Evolutionary conservation across 2,113 vertebrate species (phyloP).

Genomic region (Corythornis vintsioides): DNA sequence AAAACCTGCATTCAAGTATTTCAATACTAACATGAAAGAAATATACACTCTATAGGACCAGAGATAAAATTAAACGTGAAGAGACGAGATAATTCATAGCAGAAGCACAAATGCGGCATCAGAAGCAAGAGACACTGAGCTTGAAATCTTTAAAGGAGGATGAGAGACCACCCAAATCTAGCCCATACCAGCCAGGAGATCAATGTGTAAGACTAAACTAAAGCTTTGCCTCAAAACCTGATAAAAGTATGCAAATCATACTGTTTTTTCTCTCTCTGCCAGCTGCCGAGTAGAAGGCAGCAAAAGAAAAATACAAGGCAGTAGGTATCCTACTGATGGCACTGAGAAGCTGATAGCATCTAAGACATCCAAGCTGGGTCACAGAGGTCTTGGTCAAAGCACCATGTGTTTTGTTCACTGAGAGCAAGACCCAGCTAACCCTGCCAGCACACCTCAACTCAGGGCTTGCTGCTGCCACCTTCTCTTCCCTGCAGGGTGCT

Average conservation of each 20-base stretch:
- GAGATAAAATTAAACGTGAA: conserved; percentile 31
- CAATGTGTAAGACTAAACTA: conserved; percentile 2
- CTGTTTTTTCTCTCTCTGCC: background rate
- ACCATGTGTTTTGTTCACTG: background rate
- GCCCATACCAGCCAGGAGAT: background rate
- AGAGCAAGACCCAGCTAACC: background rate
- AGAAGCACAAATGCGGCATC: conserved; percentile 18
- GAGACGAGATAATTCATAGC: background rate
- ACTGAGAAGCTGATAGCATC: background rate
- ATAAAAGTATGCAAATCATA: background rate
- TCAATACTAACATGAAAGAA: background rate
- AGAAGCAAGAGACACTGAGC: background rate
- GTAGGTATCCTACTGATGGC: background rate
- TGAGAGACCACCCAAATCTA: background rate
- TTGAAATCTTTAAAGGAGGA: background rate
- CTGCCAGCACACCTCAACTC: background rate
- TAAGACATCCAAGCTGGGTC: background rate
- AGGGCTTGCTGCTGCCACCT: background rate
- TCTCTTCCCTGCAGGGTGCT: accelerated
- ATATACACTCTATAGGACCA: background rate
- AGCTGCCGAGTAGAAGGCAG: background rate
- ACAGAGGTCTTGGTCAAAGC: background rate
- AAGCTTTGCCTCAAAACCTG: background rate
- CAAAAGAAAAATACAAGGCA: background rate
- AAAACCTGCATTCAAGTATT: conserved; percentile 7